These are phyloP conservation scores for Dasyprocta punctata DNA, from an alignment of 2,113 vertebrate genomes.

Conservation along the genomic window DNA sequence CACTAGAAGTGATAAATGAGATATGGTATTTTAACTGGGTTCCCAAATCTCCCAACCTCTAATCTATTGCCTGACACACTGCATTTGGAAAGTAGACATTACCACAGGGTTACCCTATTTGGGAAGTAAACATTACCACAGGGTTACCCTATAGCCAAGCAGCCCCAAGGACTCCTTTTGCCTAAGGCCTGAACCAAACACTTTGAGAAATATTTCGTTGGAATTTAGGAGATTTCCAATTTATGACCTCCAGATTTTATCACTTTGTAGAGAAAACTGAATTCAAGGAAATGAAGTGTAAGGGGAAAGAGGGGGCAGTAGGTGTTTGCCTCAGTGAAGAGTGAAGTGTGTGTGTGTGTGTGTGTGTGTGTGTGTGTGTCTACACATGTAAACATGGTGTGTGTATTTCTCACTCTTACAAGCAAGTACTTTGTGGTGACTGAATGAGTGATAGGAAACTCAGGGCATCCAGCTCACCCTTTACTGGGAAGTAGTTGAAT, in stretches of 20 bases:
- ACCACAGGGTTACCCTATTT: background rate
- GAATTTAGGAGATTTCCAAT: background rate
- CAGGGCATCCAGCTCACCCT: background rate
- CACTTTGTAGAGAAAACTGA: background rate
- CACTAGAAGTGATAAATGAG: background rate
- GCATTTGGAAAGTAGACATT: background rate
- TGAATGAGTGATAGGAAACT: background rate
- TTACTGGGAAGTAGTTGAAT: background rate
- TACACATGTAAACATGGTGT: background rate
- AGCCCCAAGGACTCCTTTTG: background rate
- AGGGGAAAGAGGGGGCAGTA: background rate
- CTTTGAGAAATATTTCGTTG: background rate
- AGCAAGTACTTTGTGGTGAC: background rate
- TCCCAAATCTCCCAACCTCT: background rate
- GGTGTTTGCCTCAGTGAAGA: background rate
- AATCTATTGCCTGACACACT: background rate
- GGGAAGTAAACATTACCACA: background rate
- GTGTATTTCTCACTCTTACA: background rate
- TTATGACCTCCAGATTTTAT: conserved; percentile 10
- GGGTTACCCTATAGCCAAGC: background rate
- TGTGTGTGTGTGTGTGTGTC: too few species aligned
- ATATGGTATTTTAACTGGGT: background rate
- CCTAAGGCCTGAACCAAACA: background rate
- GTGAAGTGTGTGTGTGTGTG: background rate
- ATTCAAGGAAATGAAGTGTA: background rate